A percentile compares a stretch with the other conserved stretches of the same genome.
Conservation (phyloP, 2,888 invertebrate genomes). For the Sphinx pinastri region DNA sequence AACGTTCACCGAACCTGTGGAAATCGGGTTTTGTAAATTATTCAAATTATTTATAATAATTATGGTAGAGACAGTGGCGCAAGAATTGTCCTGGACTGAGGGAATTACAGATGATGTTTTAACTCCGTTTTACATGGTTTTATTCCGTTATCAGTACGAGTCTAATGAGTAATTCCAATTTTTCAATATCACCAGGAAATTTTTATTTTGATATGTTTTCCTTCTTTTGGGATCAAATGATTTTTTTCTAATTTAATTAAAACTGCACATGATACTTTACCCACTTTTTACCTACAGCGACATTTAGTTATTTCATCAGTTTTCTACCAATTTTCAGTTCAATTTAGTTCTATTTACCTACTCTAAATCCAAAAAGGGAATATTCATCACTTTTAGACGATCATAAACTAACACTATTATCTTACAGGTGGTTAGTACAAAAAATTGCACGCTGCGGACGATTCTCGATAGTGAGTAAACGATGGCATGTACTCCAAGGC, state of each 20-base stretch:
- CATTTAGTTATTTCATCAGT: no score
- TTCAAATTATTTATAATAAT: conserved; percentile 24
- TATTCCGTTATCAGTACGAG: not conserved
- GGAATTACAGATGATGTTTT: not conserved
- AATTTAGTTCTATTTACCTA: no score
- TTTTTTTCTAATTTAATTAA: no score
- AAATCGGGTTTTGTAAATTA: conserved; percentile 31
- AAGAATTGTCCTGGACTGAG: not conserved
- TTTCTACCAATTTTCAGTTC: no score
- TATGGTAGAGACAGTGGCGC: not conserved
- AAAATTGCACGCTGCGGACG: not conserved
- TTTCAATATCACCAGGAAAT: no score
- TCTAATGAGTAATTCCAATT: no score
- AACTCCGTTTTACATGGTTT: not conserved
- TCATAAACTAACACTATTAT: not conserved
- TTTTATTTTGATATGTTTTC: no score
- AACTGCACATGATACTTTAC: no score
- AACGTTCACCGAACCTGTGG: conserved; percentile 30
- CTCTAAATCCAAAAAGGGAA: no score
- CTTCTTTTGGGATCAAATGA: no score
- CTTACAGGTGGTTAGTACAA: not conserved
- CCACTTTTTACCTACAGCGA: no score
- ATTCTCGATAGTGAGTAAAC: conserved; percentile 5
- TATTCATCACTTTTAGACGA: no score
- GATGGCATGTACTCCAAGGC: conserved; percentile 17